Percentiles rank a stretch among this genome's conserved stretches.
Conservation (phyloP, 2,888 invertebrate species). For the Notodonta ziczac region DNA sequence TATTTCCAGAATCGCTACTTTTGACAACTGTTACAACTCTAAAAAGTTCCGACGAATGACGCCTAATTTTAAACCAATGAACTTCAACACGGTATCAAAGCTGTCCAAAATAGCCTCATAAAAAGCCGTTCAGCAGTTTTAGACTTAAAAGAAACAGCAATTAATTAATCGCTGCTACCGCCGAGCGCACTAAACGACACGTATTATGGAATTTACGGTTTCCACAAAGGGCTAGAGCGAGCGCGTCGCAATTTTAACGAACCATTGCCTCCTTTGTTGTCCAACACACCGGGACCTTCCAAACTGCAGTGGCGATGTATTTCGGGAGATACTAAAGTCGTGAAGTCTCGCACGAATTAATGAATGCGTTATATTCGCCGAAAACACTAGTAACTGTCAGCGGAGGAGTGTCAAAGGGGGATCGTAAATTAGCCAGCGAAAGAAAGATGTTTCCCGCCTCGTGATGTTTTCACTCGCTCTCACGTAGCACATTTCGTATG, state of each 20-base stretch:
- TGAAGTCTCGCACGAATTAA: slow-evolving; percentile 63
- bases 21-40: neutral
- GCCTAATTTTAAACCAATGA: slow-evolving; percentile 38
- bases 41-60: slow-evolving; percentile 20
- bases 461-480: slow-evolving; percentile 49
- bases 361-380: slow-evolving; percentile 71
- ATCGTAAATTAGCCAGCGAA: slow-evolving; percentile 63
- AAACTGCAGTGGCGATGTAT: slow-evolving; percentile 62
- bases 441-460: slow-evolving; percentile 79
- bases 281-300: slow-evolving; percentile 32
- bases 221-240: slow-evolving; percentile 35
- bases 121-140: slow-evolving; percentile 36
- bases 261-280: slow-evolving; percentile 76
- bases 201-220: slow-evolving; percentile 55
- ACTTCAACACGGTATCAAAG: slow-evolving; percentile 42
- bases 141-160: slow-evolving; percentile 38
- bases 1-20: neutral
- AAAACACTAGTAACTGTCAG: slow-evolving; percentile 67
- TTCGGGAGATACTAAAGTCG: slow-evolving; percentile 53
- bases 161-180: slow-evolving; percentile 54
- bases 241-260: slow-evolving; percentile 62
- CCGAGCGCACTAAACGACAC: slow-evolving; percentile 53
- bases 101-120: slow-evolving; percentile 34
- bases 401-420: slow-evolving; percentile 55
- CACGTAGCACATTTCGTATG: slow-evolving; percentile 27